A percentile compares a stretch with the other conserved stretches of the same genome.
Conservation (phyloP, 1,140 invertebrate genomes). For the Lasaia peninsularis region DNA sequence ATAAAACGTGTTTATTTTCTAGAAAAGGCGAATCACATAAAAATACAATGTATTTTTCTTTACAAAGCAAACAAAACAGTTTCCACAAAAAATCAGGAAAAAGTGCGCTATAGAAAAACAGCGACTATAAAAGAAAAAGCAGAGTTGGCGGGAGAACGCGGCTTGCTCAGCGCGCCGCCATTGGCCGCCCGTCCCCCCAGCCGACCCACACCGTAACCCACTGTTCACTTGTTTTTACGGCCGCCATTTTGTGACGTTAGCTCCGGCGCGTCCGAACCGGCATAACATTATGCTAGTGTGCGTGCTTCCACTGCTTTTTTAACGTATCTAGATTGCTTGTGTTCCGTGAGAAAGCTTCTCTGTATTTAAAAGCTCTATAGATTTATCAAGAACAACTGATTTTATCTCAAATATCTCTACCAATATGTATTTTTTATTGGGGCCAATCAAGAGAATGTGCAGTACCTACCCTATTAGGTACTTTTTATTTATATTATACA, state of each 20-base stretch:
- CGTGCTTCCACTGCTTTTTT: slow-evolving; percentile 43
- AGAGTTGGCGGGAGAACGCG: slow-evolving; percentile 61
- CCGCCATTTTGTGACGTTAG: slow-evolving; percentile 76
- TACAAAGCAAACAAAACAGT: slow-evolving; percentile 74
- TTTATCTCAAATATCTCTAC: background rate
- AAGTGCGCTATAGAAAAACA: slow-evolving; percentile 70
- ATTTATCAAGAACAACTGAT: slow-evolving; percentile 5
- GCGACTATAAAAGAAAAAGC: slow-evolving; percentile 74
- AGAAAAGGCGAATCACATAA: slow-evolving; percentile 52
- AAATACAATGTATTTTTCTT: slow-evolving; percentile 61
- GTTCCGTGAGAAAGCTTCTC: slow-evolving; percentile 17
- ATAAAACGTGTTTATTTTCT: slow-evolving; percentile 34
- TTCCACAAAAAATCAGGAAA: slow-evolving; percentile 72
- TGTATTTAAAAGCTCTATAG: slow-evolving; percentile 16
- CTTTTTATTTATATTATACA: too few relatives aligned
- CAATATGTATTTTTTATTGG: background rate
- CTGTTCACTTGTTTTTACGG: slow-evolving; percentile 76
- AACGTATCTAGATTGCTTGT: slow-evolving; percentile 17
- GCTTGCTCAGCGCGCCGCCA: slow-evolving; percentile 57
- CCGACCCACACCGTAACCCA: slow-evolving; percentile 62
- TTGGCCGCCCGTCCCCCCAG: slow-evolving; percentile 46
- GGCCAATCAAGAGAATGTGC: too few relatives aligned
- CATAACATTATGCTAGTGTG: slow-evolving; percentile 41
- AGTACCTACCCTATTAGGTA: too few relatives aligned
- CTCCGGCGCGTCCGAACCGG: slow-evolving; percentile 33